Evolutionary conservation across 1,140 invertebrate genomes (phyloP).

Genomic region (Anoplolepis gracilipes): DNA sequence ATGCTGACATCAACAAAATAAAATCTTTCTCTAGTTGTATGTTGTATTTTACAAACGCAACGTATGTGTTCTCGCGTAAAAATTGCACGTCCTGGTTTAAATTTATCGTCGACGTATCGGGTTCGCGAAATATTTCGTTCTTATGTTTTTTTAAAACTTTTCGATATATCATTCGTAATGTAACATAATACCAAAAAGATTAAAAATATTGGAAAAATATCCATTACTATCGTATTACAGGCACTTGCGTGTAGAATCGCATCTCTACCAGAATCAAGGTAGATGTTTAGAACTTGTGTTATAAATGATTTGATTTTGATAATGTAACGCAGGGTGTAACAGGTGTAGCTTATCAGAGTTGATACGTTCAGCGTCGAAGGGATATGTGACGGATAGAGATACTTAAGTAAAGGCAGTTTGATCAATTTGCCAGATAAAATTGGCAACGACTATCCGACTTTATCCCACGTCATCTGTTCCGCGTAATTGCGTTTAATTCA

Average conservation of each 20-base stretch:
- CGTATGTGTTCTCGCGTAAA: background rate
- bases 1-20: background rate
- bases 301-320: conserved; percentile 43
- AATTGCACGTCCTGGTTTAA: conserved; percentile 10
- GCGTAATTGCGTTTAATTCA: conserved; percentile 81
- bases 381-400: conserved; percentile 54
- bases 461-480: conserved; percentile 72
- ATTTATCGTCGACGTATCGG: conserved; percentile 6
- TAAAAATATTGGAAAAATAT: conserved; percentile 36
- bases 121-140: background rate
- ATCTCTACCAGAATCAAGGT: background rate
- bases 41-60: background rate
- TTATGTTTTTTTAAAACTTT: conserved; percentile 11
- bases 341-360: conserved; percentile 68
- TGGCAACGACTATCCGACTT: conserved; percentile 63
- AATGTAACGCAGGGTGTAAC: conserved; percentile 57
- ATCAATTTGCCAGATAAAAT: conserved; percentile 73
- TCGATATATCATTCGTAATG: background rate
- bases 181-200: background rate
- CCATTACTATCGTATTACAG: background rate
- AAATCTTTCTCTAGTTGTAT: background rate
- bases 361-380: conserved; percentile 64
- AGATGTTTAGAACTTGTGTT: background rate
- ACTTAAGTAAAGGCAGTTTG: conserved; percentile 68
- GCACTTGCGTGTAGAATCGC: background rate